Evolutionary conservation across 1,140 invertebrate species (phyloP), one percentile per base, ranked within the genome.

Genomic region (Chironomus striatipennis): DNA sequence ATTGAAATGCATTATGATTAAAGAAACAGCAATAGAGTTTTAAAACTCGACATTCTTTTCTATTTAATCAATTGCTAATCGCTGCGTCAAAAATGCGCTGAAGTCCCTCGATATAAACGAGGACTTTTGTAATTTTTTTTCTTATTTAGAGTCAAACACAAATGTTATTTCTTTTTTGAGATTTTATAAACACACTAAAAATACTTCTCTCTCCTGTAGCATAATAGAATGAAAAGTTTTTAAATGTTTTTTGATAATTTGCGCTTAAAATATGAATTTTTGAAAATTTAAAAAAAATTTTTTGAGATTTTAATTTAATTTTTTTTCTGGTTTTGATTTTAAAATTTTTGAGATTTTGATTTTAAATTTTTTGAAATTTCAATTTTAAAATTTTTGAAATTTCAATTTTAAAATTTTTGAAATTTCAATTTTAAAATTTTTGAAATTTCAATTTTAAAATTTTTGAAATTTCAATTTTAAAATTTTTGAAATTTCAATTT

Each of bases 131-230:
- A 47, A 8, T 47, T 47, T 12, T 12, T 47, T 47, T 47, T 47
- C 43, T 47, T 15, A 12, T 15, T 47, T 15, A 12, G 5, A 57
- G 4, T 57, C 47, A 12, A 15, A 12, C 12, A 10, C 9, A 57
- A 57, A 57, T 5, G 24, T 34, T 57, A n/a, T 15, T 57, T 57
- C n/a, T 47, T 47, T n/a, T 15, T 57, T 57, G 47, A 57, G 47
- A 12, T 57, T 57, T 57, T 57, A 57, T 57, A 57, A 57, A 57
- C 47, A 57, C 47, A 57, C 47, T 57, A 57, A 57, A 57, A 57
- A 57, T 57, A 57, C 47, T n/a, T 15, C 47, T 57, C 47, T 57
- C 47, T 57, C 47, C 47, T 57, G 8, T 10, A 57, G n/a, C 47
- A 57, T 57, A 57, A 57, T 57, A 57, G 9, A 57, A 57, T n/a